Percentiles rank a stretch among this genome's conserved stretches.
phyloP scores from a whole-genome alignment of 2,113 vertebrate genomes.

The Calidris pugnax region DNA sequence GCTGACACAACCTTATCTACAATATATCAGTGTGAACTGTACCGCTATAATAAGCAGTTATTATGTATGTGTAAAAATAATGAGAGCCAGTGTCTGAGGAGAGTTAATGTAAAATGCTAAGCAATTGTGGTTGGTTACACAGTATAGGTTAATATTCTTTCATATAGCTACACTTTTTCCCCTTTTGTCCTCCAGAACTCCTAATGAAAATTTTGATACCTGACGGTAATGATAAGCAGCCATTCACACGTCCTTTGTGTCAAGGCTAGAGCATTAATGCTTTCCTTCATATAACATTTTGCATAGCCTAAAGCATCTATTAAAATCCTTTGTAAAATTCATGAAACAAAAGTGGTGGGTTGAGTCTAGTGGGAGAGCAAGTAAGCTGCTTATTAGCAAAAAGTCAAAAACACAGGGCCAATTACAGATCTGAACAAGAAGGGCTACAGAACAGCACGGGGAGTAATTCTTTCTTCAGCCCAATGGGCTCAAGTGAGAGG shows the following conservation, averaged over 20 bases:
- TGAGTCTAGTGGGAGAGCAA: slow-evolving; percentile 99
- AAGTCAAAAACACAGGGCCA: slow-evolving; percentile 99
- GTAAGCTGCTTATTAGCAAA: slow-evolving; percentile 99
- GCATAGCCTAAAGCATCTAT: slow-evolving; percentile 99
- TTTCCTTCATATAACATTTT: slow-evolving; percentile 97
- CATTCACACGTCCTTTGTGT: slow-evolving; percentile 92
- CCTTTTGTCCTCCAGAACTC: slow-evolving; percentile 93
- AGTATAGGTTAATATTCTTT: slow-evolving; percentile 98
- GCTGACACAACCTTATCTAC: slow-evolving; percentile 82
- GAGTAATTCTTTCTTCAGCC: slow-evolving; percentile 96
- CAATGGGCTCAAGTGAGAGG: slow-evolving; percentile 91
- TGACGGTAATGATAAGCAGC: slow-evolving; percentile 98
- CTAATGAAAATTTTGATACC: slow-evolving; percentile 98
- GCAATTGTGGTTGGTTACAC: slow-evolving; percentile 96
- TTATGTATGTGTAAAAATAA: slow-evolving; percentile 95
- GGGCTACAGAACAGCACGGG: slow-evolving; percentile 93
- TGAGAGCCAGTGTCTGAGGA: slow-evolving; percentile 89
- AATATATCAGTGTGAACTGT: slow-evolving; percentile 74
- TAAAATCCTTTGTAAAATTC: slow-evolving; percentile 99
- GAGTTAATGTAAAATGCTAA: slow-evolving; percentile 89
- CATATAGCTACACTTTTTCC: slow-evolving; percentile 86
- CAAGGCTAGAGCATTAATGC: slow-evolving; percentile 93
- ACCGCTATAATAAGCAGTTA: slow-evolving; percentile 86
- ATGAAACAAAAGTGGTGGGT: slow-evolving; percentile 99
- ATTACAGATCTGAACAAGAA: slow-evolving; percentile 98